Base-by-base conservation (phyloP, 2,113 vertebrate species). In the Spermophilus dauricus region DNA sequence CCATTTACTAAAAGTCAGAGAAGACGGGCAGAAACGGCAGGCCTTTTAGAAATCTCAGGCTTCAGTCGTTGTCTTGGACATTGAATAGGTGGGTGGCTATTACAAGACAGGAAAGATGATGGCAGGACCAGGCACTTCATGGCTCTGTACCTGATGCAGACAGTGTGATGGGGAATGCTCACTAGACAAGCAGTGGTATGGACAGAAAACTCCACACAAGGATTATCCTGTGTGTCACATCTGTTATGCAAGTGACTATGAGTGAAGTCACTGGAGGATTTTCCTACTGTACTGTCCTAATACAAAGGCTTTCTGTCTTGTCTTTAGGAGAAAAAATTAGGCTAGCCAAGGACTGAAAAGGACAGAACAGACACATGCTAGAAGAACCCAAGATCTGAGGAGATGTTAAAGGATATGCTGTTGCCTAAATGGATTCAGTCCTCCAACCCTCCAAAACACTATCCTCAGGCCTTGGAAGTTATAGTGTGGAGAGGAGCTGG, bases 211-310 rank as follows among this genome's bases (percentile, higher is more conserved):
- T 88, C 65, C 65, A 69, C 65, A 69, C 13, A 32, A 69, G 32
- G 67, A n/a, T 69, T 16, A 69, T 69, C 32, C 67, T 69, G 32
- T 69, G 32, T 69, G 32, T 69, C 67, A 16, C 32, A n/a, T 69
- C 67, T 34, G 32, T 69, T 69, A 69, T 69, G 67, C 32, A 69
- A n/a, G 32, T 69, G 67, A 34, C 32, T 69, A 48, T 11, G 85
- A 92, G 58, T 72, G 58, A 94, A 89, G 78, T 97, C 92, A 86
- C 78, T 76, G 58, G 28, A 85, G 22, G 73, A 85, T 81, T 86
- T 94, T 97, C 84, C 65, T 92, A 75, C n/a, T 78, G 58, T 22
- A 30, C 10, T 94, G 48, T 75, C 18, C 58, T 82, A 39, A 92
- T 37, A 76, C 32, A 63, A 76, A 63, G 39, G 42, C 42, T 94